phyloP scores from a whole-genome alignment of 2,888 invertebrate genomes.

The Catocala nupta region DNA sequence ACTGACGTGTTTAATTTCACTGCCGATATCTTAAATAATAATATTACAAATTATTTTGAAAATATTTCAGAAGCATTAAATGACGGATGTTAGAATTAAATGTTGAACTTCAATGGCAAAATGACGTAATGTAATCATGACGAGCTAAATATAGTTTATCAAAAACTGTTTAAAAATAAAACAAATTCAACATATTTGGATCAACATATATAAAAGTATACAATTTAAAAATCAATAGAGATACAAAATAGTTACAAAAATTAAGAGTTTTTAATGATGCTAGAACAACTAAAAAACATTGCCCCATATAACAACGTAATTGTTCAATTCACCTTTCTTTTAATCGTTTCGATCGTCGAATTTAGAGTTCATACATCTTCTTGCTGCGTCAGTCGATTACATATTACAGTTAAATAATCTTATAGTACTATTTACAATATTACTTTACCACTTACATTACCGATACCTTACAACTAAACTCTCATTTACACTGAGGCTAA shows the following conservation, averaged over 20 bases:
- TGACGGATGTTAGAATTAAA: background rate
- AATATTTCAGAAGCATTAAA: too few species aligned
- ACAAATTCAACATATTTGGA: too few species aligned
- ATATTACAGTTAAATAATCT: conserved; percentile 37
- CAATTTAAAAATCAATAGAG: too few species aligned
- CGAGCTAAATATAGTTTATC: background rate
- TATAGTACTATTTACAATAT: conserved; percentile 49
- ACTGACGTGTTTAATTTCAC: too few species aligned
- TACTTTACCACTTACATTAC: conserved; percentile 42
- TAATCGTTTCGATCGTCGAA: background rate
- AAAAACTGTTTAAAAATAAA: too few species aligned
- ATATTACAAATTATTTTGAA: too few species aligned
- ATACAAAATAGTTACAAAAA: too few species aligned
- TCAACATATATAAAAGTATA: too few species aligned
- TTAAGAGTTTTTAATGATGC: background rate
- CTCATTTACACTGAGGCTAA: conserved; percentile 18
- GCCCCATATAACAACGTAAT: background rate
- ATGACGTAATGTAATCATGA: conserved; percentile 1
- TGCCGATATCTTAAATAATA: too few species aligned
- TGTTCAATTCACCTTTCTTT: background rate
- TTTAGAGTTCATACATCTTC: conserved; percentile 6
- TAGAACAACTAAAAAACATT: background rate
- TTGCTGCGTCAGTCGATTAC: conserved; percentile 29
- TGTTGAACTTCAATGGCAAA: background rate
- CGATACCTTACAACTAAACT: conserved; percentile 48